Base-by-base conservation (phyloP, 2,888 invertebrate genomes). In the Eupeodes luniger region DNA sequence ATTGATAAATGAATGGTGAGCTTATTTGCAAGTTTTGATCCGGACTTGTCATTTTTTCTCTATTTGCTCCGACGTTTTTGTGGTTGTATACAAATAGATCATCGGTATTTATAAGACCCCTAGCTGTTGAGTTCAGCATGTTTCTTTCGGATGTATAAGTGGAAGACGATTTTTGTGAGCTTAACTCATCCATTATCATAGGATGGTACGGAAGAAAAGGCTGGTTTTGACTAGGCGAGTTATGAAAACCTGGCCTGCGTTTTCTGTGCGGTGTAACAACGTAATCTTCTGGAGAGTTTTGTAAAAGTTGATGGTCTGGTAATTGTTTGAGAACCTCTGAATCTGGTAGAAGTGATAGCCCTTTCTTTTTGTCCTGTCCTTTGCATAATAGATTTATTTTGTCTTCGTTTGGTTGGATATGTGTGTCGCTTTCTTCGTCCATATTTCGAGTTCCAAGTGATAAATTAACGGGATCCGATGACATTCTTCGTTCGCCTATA, bases 241-340 rank as follows among this genome's bases (percentile, higher is more conserved):
- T 97, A 92, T 97, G 97, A 91, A 98, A 98, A 72, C 97, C 97
- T 0, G 97, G 97, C 92, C 97, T 94, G 92, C 97, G 95, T 94
- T 97, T 98, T 91, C 97, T 94, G 94, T 97, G 97, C 12, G 97
- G 97, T 49, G 97, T 97, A 34, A 98, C 97, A 59, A 97, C 97
- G 92, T 97, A 97, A 91, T 96, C 96, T 93, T 97, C 97, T 0
- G 97, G 96, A 81, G 96, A 96, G 91, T 96, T 96, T 70, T 96
- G 96, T 66, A 96, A 94, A 76, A 96, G 93, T 90, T 96, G 96
- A 91, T 95, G 95, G 89, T 96, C 96, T 16, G 96, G 96, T 53
- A 96, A 95, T 6, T 92, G 91, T 84, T 93, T 93, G 76, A 93
- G 90, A 49, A 92, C 91, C 93, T 97, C 96, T 90, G 96, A 94